A percentile compares a stretch with the other conserved stretches of the same genome.
These are phyloP conservation scores for Oxyura jamaicensis DNA, from an alignment of 2,113 vertebrate species.

Conservation along the genomic window DNA sequence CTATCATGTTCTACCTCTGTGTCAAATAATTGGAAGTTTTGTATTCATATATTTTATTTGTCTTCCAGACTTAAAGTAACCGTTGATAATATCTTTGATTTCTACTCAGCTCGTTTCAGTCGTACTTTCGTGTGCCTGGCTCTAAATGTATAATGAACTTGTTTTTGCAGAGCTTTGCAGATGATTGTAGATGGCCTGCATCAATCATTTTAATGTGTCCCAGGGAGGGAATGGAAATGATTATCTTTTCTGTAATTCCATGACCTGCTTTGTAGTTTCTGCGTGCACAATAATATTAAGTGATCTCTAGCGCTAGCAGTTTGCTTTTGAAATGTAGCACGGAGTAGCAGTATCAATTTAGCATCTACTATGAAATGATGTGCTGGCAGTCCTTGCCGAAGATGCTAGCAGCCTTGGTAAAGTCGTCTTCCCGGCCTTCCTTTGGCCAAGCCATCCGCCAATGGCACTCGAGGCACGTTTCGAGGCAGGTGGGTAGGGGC, in stretches of 20 bases:
- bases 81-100: slow-evolving; percentile 39
- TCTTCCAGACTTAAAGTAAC: slow-evolving; percentile 24
- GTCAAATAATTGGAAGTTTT: neutral
- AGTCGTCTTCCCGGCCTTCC: neutral
- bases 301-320: neutral
- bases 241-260: slow-evolving; percentile 13
- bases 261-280: slow-evolving; percentile 28
- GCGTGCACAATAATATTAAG: neutral
- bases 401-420: neutral
- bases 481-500: too few species aligned
- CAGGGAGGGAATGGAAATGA: neutral
- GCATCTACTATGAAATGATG: neutral
- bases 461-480: too few species aligned
- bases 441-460: too few species aligned
- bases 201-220: slow-evolving; percentile 42
- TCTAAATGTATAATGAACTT: slow-evolving; percentile 49
- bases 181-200: slow-evolving; percentile 30
- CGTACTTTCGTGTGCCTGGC: slow-evolving; percentile 5
- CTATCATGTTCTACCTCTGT: neutral
- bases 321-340: neutral
- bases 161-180: slow-evolving; percentile 13
- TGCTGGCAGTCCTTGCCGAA: neutral
- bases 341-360: neutral
- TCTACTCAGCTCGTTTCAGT: slow-evolving; percentile 6
- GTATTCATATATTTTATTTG: slow-evolving; percentile 8